These are phyloP conservation scores for Drosophila incognita DNA, from an alignment of 2,888 invertebrate genomes.

Conservation along the genomic window DNA sequence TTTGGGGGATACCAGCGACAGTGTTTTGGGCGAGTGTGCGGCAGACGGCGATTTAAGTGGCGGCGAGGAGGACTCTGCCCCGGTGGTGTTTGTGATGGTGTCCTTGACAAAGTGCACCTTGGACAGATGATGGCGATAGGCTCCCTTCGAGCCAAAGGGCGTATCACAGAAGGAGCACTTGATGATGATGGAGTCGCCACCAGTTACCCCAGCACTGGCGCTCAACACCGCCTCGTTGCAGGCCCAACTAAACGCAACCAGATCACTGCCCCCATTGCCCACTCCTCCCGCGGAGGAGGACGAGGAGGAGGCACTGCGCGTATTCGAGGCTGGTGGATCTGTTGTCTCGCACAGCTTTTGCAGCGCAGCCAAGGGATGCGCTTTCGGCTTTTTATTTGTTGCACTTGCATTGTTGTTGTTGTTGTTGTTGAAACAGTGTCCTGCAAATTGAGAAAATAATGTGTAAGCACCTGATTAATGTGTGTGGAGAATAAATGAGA, in stretches of 20 bases:
- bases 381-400: constrained; percentile 83
- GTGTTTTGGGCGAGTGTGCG: constrained; percentile 72
- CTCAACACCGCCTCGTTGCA: constrained; percentile 96
- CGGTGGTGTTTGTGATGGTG: constrained; percentile 85
- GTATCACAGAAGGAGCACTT: constrained; percentile 98
- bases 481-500: not conserved
- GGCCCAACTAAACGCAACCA: constrained; percentile 96
- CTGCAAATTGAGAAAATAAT: constrained; percentile 26
- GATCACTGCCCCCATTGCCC: constrained; percentile 83
- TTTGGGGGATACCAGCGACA: constrained; percentile 74
- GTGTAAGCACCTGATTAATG: constrained; percentile 2
- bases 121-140: constrained; percentile 97
- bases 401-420: constrained; percentile 45
- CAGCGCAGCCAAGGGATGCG: constrained; percentile 96
- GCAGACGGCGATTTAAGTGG: constrained; percentile 86
- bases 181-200: constrained; percentile 91
- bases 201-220: constrained; percentile 78
- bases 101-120: constrained; percentile 98
- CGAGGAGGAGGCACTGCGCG: constrained; percentile 66
- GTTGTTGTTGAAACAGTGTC: constrained; percentile 62
- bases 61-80: constrained; percentile 85
- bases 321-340: constrained; percentile 86
- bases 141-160: constrained; percentile 97
- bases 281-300: constrained; percentile 14
- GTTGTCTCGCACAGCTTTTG: constrained; percentile 98